A percentile compares a stretch with the other conserved stretches of the same genome.
Conservation (phyloP, 2,113 vertebrate species). For the Lagopus leucura region DNA sequence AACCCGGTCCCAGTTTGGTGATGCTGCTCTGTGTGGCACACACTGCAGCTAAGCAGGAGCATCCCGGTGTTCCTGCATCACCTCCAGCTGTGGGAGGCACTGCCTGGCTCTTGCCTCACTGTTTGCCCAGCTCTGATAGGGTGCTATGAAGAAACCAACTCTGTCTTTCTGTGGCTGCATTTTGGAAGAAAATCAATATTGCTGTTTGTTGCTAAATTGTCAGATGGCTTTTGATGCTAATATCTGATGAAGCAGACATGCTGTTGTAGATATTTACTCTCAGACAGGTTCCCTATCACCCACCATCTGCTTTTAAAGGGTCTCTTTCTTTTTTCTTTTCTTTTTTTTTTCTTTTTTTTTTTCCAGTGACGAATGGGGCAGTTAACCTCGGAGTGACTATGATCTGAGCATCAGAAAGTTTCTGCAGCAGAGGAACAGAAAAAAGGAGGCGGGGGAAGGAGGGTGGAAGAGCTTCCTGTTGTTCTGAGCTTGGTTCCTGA, state of each 20-base stretch:
- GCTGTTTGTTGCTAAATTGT: slow-evolving; percentile 63
- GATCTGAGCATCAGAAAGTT: slow-evolving; percentile 68
- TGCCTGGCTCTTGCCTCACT: background rate
- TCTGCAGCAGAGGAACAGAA: slow-evolving; percentile 41
- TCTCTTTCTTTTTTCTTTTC: background rate
- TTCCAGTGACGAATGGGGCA: slow-evolving; percentile 22
- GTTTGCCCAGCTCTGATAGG: background rate
- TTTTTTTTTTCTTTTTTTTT: background rate
- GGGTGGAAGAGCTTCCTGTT: slow-evolving; percentile 52
- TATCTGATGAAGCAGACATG: slow-evolving; percentile 67
- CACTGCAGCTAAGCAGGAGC: background rate
- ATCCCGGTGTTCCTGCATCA: background rate
- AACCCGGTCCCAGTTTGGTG: background rate
- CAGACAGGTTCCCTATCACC: slow-evolving; percentile 54
- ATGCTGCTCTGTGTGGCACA: background rate
- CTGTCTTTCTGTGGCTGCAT: slow-evolving; percentile 7
- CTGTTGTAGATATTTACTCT: slow-evolving; percentile 59
- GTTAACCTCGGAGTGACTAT: slow-evolving; percentile 7
- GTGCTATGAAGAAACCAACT: background rate
- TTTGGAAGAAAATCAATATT: slow-evolving; percentile 67
- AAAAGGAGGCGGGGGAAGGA: slow-evolving; percentile 25
- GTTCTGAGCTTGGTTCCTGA: slow-evolving; percentile 45
- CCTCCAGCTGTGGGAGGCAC: background rate
- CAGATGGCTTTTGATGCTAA: slow-evolving; percentile 69
- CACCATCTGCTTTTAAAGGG: slow-evolving; percentile 58